A percentile compares a stretch with the other conserved stretches of the same genome.
Conservation (phyloP, 2,888 invertebrate genomes). For the Caenorhabditis wallacei region DNA sequence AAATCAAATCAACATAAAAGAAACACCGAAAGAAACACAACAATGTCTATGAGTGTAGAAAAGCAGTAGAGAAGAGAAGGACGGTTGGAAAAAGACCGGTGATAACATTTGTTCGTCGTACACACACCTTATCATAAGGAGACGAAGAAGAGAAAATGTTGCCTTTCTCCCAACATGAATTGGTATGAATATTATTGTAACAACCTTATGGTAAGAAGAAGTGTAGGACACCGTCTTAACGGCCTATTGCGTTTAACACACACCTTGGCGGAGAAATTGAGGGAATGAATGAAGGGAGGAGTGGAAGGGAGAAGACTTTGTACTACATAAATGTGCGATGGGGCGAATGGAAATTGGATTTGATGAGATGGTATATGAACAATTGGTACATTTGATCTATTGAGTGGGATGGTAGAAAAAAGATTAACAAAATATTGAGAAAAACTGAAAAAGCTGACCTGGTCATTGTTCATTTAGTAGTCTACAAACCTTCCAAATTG, state of each 20-base stretch:
- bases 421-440: neutral
- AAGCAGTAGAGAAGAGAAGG: neutral
- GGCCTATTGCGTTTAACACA: slow-evolving; percentile 54
- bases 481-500: neutral
- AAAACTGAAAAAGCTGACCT: neutral
- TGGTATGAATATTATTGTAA: slow-evolving; percentile 48
- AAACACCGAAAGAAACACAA: neutral
- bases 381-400: slow-evolving; percentile 34
- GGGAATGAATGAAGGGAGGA: neutral
- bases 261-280: slow-evolving; percentile 44
- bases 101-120: slow-evolving; percentile 58
- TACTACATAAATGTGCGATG: slow-evolving; percentile 64
- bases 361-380: slow-evolving; percentile 39
- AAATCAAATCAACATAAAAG: slow-evolving; percentile 37
- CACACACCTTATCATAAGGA: slow-evolving; percentile 44
- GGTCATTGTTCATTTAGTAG: neutral
- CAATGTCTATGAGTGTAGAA: neutral
- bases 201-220: slow-evolving; percentile 36
- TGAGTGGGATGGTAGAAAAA: slow-evolving; percentile 11
- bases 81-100: slow-evolving; percentile 11
- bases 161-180: slow-evolving; percentile 39
- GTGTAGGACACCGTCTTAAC: slow-evolving; percentile 40
- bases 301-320: slow-evolving; percentile 25
- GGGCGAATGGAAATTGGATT: slow-evolving; percentile 54
- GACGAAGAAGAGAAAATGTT: slow-evolving; percentile 35